A percentile compares a stretch with the other conserved stretches of the same genome.
Evolutionary conservation across 2,113 vertebrate genomes (phyloP).

Genomic region (Ceuthmochares aereus): DNA sequence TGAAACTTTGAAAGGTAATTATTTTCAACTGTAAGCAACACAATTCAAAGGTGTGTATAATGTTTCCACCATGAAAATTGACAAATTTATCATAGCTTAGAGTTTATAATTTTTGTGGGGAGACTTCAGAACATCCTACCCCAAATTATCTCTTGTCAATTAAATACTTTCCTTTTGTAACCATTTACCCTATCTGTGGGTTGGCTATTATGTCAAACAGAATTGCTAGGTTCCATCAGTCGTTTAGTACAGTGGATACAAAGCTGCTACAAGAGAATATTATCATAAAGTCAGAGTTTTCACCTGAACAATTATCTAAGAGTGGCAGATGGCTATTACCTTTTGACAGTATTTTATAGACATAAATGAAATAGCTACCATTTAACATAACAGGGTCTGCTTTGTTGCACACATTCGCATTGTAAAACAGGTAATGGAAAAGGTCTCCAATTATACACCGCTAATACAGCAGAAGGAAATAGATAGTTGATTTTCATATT

Average conservation of each 20-base stretch:
- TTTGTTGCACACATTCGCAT: not conserved
- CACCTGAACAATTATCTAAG: not conserved
- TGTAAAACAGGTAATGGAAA: not conserved
- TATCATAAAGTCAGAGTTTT: not conserved
- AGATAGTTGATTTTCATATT: not conserved
- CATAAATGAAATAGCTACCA: not conserved
- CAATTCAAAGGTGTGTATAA: not conserved
- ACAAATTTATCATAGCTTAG: not conserved
- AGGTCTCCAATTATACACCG: not conserved
- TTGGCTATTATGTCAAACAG: not conserved
- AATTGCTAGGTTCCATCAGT: not conserved
- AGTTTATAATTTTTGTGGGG: not conserved
- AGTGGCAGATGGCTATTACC: constrained; percentile 5
- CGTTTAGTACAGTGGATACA: not conserved
- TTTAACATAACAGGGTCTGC: not conserved
- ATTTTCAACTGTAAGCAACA: not conserved
- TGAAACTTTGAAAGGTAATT: not conserved
- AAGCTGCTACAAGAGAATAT: not conserved
- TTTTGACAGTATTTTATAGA: constrained; percentile 17
- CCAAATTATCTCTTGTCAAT: not conserved
- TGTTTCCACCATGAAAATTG: not conserved
- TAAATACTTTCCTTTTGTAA: not conserved
- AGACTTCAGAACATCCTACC: not conserved
- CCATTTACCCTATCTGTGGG: not conserved
- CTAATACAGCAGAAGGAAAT: not conserved